These are phyloP conservation scores for Digitonthophagus gazella DNA, from an alignment of 2,888 invertebrate genomes.

Conservation along the genomic window DNA sequence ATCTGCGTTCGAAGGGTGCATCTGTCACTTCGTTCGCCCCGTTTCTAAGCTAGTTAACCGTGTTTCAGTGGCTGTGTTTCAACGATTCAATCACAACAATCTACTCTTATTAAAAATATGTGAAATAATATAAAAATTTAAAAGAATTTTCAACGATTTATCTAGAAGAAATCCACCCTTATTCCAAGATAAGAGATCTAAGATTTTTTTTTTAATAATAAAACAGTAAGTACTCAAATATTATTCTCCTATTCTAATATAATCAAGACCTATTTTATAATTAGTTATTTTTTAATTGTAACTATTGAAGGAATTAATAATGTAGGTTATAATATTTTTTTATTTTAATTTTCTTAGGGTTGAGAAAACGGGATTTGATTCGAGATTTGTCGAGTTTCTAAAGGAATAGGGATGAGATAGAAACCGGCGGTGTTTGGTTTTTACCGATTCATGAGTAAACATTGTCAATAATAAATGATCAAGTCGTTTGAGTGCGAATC, in stretches of 20 bases:
- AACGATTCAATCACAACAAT: neutral
- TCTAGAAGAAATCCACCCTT: neutral
- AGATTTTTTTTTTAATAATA: too few relatives aligned
- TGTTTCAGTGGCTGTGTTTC: slow-evolving; percentile 9
- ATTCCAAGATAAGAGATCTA: too few relatives aligned
- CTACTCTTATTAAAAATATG: neutral
- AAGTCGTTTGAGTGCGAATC: slow-evolving; percentile 51
- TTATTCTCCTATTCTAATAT: too few relatives aligned
- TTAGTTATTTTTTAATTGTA: too few relatives aligned
- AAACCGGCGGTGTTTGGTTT: slow-evolving; percentile 3
- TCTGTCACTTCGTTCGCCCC: slow-evolving; percentile 49
- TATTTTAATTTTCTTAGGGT: too few relatives aligned
- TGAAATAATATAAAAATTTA: slow-evolving; percentile 4
- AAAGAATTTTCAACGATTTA: slow-evolving; percentile 3
- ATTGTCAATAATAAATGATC: slow-evolving; percentile 39
- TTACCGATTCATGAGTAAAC: slow-evolving; percentile 11
- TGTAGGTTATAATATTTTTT: too few relatives aligned
- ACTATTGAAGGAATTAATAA: too few relatives aligned
- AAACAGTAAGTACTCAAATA: too few relatives aligned
- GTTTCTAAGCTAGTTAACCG: slow-evolving; percentile 44
- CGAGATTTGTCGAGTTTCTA: neutral
- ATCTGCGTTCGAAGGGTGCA: slow-evolving; percentile 47
- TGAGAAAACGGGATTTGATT: too few relatives aligned
- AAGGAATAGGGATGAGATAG: slow-evolving; percentile 1
- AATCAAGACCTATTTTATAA: too few relatives aligned